Conservation (phyloP, 2,888 invertebrate genomes). For the Callyntrura guangdongensis region DNA sequence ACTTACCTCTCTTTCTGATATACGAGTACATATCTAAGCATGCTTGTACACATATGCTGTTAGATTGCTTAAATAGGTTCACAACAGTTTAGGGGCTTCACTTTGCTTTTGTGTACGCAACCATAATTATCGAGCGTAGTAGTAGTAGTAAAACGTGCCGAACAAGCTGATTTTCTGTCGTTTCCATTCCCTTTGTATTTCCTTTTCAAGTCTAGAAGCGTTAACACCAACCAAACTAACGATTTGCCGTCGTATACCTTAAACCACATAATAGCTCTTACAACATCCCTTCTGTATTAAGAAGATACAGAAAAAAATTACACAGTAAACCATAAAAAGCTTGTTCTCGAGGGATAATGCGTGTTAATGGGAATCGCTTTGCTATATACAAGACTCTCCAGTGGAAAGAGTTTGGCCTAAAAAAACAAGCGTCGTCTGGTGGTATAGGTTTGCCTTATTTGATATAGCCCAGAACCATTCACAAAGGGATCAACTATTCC, state of each 20-base stretch:
- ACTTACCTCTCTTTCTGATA: not conserved
- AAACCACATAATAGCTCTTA: not conserved
- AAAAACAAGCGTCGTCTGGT: too few species aligned
- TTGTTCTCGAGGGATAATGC: constrained; percentile 74
- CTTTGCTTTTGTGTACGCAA: constrained; percentile 10
- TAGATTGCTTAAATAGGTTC: not conserved
- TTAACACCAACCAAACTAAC: not conserved
- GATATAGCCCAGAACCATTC: too few species aligned
- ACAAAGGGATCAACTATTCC: too few species aligned
- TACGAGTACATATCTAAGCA: too few species aligned
- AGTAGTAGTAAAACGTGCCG: constrained; percentile 73
- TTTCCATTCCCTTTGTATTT: constrained; percentile 23
- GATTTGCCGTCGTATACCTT: not conserved
- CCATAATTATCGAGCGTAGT: constrained; percentile 17
- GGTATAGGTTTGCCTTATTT: too few species aligned
- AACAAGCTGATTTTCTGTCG: constrained; percentile 65
- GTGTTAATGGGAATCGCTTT: constrained; percentile 75
- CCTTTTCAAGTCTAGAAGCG: constrained; percentile 3
- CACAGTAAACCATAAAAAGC: constrained; percentile 71
- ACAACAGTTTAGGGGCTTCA: constrained; percentile 4
- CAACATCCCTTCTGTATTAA: not conserved
- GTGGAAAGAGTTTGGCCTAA: not conserved
- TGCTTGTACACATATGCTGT: not conserved
- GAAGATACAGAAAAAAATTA: constrained; percentile 50
- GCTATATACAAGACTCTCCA: constrained; percentile 47